Base-by-base conservation (phyloP, 37 sponge, comb jelly and placozoan genomes). In the Agelas oroides region DNA sequence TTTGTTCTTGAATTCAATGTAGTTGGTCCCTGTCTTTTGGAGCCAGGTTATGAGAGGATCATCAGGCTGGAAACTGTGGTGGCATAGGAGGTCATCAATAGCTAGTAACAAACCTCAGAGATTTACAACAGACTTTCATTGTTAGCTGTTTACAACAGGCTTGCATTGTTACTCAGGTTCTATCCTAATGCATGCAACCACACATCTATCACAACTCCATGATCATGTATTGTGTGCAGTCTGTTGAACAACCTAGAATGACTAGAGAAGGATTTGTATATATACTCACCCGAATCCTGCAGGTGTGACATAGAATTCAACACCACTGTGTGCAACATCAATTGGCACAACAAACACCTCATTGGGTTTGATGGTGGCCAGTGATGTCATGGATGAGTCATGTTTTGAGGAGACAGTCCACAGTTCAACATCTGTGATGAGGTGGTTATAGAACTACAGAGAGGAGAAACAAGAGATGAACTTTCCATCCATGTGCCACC, bases 321-420 rank as follows among this genome's bases (percentile, higher is more conserved):
- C 46, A 46, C 6, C 53, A 17, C 54, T 15, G 24, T 71, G 40
- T 6, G 85, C 65, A 0, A 61, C 17, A 30, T 83, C 73, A 8
- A 92, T 54, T 25, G 92, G 92, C 25, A 92, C 77, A 14, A 58
- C 17, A 62, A 59, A 92, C 0, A 58, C 37, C n/a, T 87, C 70
- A 17, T 71, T 75, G 23, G 92, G 76, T 32, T 77, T 60, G 23
- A 92, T 54, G 25, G 67, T 58, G 1, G 41, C 32, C 37, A 90
- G 27, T 0, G 32, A 19, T 18, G 14, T 30, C 36, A 15, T 30
- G 21, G 13, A 20, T 0, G 6, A 21, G 1, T 13, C 18, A 6
- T 12, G 31, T 24, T 60, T 65, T 8, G 84, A 75, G 6, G 16
- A 16, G 2, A 57, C 56, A 5, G 52, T 34, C 65, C 73, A 14